Conservation (phyloP, 2,797 vertebrate species). For the Malacoraja senta region DNA sequence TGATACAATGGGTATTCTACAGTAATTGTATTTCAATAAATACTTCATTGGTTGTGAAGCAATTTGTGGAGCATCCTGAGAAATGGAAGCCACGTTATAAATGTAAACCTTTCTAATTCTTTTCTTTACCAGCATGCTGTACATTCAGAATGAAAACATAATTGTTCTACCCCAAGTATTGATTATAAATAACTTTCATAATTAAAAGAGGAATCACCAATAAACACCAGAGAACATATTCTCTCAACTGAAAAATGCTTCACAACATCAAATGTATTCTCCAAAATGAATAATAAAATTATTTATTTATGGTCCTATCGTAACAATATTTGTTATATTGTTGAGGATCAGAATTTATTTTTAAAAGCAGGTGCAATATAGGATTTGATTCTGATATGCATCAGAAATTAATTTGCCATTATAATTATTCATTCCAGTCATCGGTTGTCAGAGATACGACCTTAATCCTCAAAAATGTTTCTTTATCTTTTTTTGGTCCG, state of each 20-base stretch:
- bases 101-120: neutral
- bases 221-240: neutral
- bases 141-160: neutral
- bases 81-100: neutral
- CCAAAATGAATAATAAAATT: neutral
- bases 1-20: neutral
- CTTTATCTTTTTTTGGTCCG: slow-evolving; percentile 14
- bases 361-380: neutral
- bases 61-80: neutral
- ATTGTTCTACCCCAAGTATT: neutral
- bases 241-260: neutral
- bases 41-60: neutral
- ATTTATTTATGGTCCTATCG: no score
- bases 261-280: neutral
- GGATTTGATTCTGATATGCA: neutral
- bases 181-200: neutral
- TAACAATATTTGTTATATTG: no score
- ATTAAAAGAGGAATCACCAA: no score
- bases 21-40: neutral
- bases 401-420: neutral
- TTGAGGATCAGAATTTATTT: neutral
- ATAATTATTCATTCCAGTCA: slow-evolving; percentile 36
- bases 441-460: slow-evolving; percentile 12
- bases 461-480: slow-evolving; percentile 18
- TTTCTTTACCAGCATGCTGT: neutral